Percentiles rank a stretch among this genome's conserved stretches.
Evolutionary conservation across 1,140 invertebrate genomes (phyloP).

Genomic region (Halesus radiatus): DNA sequence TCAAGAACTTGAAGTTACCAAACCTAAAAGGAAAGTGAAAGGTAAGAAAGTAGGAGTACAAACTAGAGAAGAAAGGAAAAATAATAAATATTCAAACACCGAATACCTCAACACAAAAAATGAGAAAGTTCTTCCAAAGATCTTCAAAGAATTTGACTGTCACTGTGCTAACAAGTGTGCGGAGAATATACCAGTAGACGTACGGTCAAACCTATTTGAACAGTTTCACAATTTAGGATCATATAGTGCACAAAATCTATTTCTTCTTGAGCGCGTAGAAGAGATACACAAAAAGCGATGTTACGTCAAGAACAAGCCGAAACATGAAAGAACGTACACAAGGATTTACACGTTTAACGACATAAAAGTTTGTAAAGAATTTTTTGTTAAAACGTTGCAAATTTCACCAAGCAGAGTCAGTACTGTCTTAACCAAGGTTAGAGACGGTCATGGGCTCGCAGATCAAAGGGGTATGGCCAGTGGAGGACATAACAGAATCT

Average conservation of each 20-base stretch:
- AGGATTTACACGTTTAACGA: constrained; percentile 16
- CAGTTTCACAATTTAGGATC: constrained; percentile 21
- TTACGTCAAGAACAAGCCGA: constrained; percentile 11
- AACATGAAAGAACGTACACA: neutral
- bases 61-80: constrained; percentile 25
- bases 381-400: constrained; percentile 21
- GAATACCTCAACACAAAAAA: constrained; percentile 17
- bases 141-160: constrained; percentile 21
- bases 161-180: neutral
- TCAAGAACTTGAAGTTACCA: too few species aligned
- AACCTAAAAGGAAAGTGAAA: neutral
- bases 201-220: neutral
- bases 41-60: neutral
- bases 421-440: constrained; percentile 20
- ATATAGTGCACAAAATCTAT: constrained; percentile 27
- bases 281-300: constrained; percentile 17
- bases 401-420: constrained; percentile 7
- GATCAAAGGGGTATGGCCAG: neutral
- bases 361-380: neutral
- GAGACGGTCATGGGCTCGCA: neutral
- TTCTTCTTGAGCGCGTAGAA: constrained; percentile 12
- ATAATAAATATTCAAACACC: constrained; percentile 14
- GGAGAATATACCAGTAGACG: neutral
- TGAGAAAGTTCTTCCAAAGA: constrained; percentile 19
- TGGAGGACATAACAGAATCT: constrained; percentile 24